Percentiles rank a stretch among this genome's conserved stretches.
These are phyloP conservation scores for Pherbina coryleti DNA, from an alignment of 2,888 invertebrate species.

Conservation along the genomic window DNA sequence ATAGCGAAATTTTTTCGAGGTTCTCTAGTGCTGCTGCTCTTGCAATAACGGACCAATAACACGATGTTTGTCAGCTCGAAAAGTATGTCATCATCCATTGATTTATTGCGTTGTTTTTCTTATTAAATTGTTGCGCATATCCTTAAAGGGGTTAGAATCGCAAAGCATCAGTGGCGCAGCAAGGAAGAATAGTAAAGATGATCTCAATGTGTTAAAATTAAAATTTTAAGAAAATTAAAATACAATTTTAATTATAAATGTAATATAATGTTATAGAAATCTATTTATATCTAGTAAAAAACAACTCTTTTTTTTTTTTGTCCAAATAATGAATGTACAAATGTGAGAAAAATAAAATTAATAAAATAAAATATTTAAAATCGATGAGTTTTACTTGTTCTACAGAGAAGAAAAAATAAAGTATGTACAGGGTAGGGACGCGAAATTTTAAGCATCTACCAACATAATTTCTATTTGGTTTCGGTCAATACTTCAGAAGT, in stretches of 20 bases:
- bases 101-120: too few relatives aligned
- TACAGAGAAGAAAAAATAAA: too few relatives aligned
- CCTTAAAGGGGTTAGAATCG: too few relatives aligned
- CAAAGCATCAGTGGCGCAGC: neutral
- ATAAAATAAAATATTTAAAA: neutral
- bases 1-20: neutral
- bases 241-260: neutral
- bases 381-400: too few relatives aligned
- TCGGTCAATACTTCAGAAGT: too few relatives aligned
- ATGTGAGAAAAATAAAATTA: constrained; percentile 1
- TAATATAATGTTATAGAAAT: constrained; percentile 10
- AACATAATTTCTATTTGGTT: too few relatives aligned
- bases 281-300: neutral
- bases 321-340: neutral
- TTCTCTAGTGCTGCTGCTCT: neutral
- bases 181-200: neutral
- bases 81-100: neutral
- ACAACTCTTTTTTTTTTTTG: neutral
- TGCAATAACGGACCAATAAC: neutral
- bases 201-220: constrained; percentile 18
- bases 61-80: neutral
- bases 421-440: too few relatives aligned
- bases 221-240: neutral
- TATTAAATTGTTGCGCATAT: too few relatives aligned
- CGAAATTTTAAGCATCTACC: too few relatives aligned